Percentiles rank a stretch among this genome's conserved stretches.
Conservation (phyloP, 2,113 vertebrate species). For the Tringa solitaria region DNA sequence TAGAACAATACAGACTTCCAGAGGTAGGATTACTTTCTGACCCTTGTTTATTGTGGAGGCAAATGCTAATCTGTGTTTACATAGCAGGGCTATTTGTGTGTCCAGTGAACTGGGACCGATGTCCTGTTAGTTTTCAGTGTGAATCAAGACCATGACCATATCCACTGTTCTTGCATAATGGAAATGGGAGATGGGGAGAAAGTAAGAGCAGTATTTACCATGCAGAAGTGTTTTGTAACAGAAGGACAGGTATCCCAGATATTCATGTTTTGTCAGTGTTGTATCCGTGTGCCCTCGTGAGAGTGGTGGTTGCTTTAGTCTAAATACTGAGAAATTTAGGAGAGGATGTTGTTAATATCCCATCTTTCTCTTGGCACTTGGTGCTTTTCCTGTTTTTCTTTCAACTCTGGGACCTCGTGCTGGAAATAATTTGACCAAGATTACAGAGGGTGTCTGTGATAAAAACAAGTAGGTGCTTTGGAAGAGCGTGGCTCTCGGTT, state of each 20-base stretch:
- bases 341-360: not conserved
- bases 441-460: not conserved
- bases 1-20: constrained; percentile 85
- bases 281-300: not conserved
- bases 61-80: not conserved
- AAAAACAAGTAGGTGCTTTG: not conserved
- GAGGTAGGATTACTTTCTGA: constrained; percentile 79
- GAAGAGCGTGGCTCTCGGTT: not conserved
- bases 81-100: not conserved
- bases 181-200: not conserved
- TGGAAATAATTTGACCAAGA: not conserved
- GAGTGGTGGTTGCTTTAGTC: not conserved
- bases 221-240: not conserved
- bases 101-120: not conserved
- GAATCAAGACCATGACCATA: not conserved
- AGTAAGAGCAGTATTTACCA: not conserved
- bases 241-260: not conserved
- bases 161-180: not conserved
- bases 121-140: not conserved
- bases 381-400: not conserved
- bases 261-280: not conserved
- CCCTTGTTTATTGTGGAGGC: not conserved
- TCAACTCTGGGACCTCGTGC: not conserved
- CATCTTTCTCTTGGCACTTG: not conserved
- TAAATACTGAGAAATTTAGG: not conserved